Evolutionary conservation across 2,888 invertebrate genomes (phyloP).

Genomic region (Thera britannica): DNA sequence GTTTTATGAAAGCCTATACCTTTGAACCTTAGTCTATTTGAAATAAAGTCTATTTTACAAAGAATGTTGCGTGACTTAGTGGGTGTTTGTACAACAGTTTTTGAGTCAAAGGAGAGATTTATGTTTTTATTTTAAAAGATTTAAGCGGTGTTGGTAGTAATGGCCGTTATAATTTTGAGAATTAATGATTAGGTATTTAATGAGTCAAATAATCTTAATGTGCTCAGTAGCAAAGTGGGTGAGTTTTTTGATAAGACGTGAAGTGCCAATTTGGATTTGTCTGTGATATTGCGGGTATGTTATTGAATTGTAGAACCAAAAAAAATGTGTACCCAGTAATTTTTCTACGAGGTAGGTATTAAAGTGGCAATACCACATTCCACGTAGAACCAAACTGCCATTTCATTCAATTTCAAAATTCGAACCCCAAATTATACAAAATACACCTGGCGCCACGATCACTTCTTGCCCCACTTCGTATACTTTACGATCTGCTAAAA

Average conservation of each 20-base stretch:
- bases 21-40: slow-evolving; percentile 46
- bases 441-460: slow-evolving; percentile 73
- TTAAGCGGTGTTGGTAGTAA: slow-evolving; percentile 81
- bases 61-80: slow-evolving; percentile 56
- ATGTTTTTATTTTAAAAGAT: slow-evolving; percentile 82
- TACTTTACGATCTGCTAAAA: slow-evolving; percentile 86
- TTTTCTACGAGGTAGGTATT: neutral
- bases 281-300: too few species aligned
- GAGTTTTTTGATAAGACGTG: neutral
- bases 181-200: slow-evolving; percentile 37
- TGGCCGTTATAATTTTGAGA: slow-evolving; percentile 78
- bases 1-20: slow-evolving; percentile 44
- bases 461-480: slow-evolving; percentile 53
- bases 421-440: slow-evolving; percentile 48
- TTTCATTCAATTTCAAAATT: slow-evolving; percentile 44
- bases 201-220: neutral
- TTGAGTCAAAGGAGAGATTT: slow-evolving; percentile 76
- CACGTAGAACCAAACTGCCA: slow-evolving; percentile 21
- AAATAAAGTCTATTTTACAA: slow-evolving; percentile 61
- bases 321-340: neutral
- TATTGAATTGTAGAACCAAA: neutral
- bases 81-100: slow-evolving; percentile 81
- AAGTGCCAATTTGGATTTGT: too few species aligned
- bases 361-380: neutral
- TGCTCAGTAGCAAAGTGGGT: neutral